phyloP scores from a whole-genome alignment of 2,113 vertebrate genomes.

The Ciconia stormi region DNA sequence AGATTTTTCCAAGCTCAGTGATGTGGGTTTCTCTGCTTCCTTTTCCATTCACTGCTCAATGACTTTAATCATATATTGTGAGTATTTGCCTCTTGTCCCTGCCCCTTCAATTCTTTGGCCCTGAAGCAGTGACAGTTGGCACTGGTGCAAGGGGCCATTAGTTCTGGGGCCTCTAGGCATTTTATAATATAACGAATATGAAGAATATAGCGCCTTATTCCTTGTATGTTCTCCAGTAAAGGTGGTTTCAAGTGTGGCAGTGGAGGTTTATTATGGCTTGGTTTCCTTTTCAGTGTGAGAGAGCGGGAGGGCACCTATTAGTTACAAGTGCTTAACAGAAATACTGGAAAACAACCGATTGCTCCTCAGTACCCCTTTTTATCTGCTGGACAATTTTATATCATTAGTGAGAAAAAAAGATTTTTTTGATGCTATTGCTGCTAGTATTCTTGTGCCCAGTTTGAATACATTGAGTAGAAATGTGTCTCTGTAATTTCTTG shows the following conservation, averaged over 20 bases:
- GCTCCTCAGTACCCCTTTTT: not conserved
- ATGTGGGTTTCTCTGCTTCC: not conserved
- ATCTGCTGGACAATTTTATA: not conserved
- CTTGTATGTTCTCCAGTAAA: not conserved
- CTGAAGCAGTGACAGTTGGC: not conserved
- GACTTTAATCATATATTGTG: not conserved
- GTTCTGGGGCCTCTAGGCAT: not conserved
- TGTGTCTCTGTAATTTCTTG: not conserved
- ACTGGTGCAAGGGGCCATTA: not conserved
- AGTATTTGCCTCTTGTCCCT: not conserved
- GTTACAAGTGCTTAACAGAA: not conserved
- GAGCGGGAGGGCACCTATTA: not conserved
- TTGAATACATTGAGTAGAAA: not conserved
- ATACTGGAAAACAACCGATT: not conserved
- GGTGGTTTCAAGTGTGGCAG: not conserved
- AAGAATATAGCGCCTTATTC: not conserved
- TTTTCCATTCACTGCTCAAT: not conserved
- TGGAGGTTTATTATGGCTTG: not conserved
- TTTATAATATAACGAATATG: not conserved
- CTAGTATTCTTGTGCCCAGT: not conserved
- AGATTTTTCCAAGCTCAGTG: not conserved
- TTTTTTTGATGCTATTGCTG: not conserved
- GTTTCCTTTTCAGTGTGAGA: not conserved
- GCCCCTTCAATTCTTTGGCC: not conserved
- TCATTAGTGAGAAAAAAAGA: fast-evolving